Evolutionary conservation across 1,140 invertebrate genomes (phyloP).

Genomic region (Whitmania pigra): DNA sequence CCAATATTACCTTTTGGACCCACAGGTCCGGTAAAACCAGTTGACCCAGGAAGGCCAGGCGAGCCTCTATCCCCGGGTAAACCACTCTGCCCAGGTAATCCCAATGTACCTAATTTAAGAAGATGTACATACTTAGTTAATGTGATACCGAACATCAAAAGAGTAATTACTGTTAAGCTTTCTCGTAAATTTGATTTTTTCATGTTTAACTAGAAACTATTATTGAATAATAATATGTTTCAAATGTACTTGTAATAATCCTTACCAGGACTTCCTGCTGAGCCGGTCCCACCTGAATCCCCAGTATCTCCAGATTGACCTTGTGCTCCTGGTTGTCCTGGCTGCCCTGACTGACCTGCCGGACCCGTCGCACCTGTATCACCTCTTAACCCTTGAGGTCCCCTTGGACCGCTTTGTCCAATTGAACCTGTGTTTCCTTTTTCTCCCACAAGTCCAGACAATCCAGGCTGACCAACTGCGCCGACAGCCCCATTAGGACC

Average conservation of each 20-base stretch:
- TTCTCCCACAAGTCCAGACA: slow-evolving; percentile 1
- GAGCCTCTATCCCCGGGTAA: background rate
- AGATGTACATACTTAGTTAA: no score
- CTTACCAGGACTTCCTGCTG: slow-evolving; percentile 13
- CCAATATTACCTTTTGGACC: slow-evolving; percentile 11
- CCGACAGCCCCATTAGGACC: slow-evolving; percentile 20
- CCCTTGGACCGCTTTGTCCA: slow-evolving; percentile 5
- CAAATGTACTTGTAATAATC: no score
- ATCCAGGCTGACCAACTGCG: background rate
- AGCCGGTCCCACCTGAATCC: slow-evolving; percentile 9
- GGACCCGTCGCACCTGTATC: background rate
- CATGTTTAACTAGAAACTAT: background rate
- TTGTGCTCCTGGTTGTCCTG: slow-evolving; percentile 16
- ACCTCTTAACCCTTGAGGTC: background rate
- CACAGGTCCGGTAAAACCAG: background rate
- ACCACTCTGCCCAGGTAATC: background rate
- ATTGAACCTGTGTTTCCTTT: slow-evolving; percentile 5
- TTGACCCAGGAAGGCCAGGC: background rate
- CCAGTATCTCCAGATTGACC: background rate
- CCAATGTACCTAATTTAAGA: no score
- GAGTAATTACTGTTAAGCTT: no score
- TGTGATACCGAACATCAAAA: no score
- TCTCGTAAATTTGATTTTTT: no score
- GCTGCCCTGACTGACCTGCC: slow-evolving; percentile 6
- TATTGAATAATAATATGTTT: background rate